Conservation (phyloP, 2,888 invertebrate species). For the Rhagonycha fulva region DNA sequence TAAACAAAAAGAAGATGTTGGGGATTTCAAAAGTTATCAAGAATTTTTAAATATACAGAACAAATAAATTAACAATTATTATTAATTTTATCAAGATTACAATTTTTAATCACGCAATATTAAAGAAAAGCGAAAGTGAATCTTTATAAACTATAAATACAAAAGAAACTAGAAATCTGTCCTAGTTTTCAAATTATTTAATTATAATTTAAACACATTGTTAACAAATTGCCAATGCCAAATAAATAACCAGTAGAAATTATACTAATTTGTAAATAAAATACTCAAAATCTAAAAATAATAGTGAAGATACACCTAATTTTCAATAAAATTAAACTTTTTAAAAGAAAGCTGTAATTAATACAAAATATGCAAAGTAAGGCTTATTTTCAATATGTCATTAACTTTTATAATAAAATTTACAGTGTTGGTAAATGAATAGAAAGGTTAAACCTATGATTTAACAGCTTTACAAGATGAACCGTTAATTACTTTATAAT, state of each 20-base stretch:
- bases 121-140: constrained; percentile 1
- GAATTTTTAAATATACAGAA: background rate
- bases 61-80: background rate
- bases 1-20: background rate
- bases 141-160: constrained; percentile 1
- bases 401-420: background rate
- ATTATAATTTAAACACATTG: background rate
- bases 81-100: background rate
- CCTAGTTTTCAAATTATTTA: constrained; percentile 2
- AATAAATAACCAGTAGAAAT: background rate
- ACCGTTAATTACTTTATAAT: background rate
- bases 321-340: background rate
- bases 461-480: background rate
- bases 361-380: background rate
- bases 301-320: background rate
- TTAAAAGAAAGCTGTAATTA: background rate
- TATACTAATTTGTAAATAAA: background rate
- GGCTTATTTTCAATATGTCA: background rate
- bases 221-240: background rate
- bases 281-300: background rate
- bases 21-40: background rate
- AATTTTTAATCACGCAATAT: background rate
- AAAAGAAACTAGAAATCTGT: constrained; percentile 4
- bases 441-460: background rate
- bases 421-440: background rate